Evolutionary conservation across 2,797 vertebrate genomes (phyloP).

Genomic region (Galagoides demidoff): DNA sequence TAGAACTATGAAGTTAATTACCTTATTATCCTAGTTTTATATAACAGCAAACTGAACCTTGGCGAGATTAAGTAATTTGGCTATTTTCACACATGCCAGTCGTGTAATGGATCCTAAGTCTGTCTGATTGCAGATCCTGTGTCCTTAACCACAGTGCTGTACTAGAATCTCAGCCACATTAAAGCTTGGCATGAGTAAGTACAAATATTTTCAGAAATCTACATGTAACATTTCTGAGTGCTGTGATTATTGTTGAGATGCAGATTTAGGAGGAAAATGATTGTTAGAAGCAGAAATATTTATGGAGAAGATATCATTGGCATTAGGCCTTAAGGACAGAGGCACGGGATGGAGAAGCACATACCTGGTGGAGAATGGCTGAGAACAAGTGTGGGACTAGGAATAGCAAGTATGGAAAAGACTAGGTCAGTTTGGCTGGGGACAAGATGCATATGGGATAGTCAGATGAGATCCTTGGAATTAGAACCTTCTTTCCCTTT

Average conservation of each 20-base stretch:
- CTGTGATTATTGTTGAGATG: slow-evolving; percentile 71
- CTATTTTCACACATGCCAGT: not conserved
- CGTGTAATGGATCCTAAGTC: not conserved
- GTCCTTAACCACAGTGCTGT: not conserved
- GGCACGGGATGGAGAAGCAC: not conserved
- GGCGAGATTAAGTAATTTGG: not conserved
- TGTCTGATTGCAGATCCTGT: not conserved
- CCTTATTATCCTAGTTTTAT: not conserved
- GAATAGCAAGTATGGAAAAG: not conserved
- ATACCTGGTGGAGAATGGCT: not conserved
- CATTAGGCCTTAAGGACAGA: not conserved
- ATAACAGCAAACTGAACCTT: not conserved
- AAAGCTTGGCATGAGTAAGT: not conserved
- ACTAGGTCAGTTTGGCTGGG: not conserved
- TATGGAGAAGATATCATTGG: not conserved
- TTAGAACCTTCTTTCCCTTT: not conserved
- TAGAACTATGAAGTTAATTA: not conserved
- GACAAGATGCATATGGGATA: not conserved
- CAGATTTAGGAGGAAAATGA: slow-evolving; percentile 44
- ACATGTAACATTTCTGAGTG: slow-evolving; percentile 30
- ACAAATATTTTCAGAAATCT: slow-evolving; percentile 64
- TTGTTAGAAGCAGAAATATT: not conserved
- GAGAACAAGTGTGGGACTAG: not conserved
- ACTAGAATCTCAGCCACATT: not conserved
- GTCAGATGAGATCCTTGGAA: not conserved